Evolutionary conservation across 2,888 invertebrate genomes (phyloP).

Genomic region (Machimus atricapillus): DNA sequence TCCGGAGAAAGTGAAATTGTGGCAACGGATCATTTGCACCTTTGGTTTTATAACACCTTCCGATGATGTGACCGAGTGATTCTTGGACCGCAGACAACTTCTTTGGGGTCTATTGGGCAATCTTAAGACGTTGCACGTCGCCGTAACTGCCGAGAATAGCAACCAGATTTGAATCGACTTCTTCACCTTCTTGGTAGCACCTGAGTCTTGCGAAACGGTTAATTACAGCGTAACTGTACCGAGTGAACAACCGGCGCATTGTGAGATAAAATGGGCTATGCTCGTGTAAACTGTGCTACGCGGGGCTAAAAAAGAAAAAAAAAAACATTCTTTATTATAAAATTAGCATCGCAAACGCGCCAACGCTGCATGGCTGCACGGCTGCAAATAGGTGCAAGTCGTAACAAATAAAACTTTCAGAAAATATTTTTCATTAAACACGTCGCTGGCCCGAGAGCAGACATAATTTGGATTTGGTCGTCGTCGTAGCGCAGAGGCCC

Average conservation of each 20-base stretch:
- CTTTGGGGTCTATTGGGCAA: not conserved
- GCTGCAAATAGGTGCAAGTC: not conserved
- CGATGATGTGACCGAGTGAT: not conserved
- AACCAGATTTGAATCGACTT: not conserved
- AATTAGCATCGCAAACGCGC: not conserved
- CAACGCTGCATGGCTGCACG: not conserved
- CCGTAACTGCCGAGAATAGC: not conserved
- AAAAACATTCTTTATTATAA: not conserved
- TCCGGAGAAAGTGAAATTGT: not conserved
- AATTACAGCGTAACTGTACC: constrained; percentile 11
- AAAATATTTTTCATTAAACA: not conserved
- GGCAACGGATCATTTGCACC: not conserved
- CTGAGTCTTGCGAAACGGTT: constrained; percentile 1
- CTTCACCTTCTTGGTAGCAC: not conserved
- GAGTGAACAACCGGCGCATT: not conserved
- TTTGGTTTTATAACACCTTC: not conserved
- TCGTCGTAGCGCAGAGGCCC: not conserved
- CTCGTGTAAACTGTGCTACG: constrained; percentile 12
- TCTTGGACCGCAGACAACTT: not conserved
- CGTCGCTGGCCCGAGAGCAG: not conserved
- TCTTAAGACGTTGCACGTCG: not conserved
- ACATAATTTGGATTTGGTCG: not conserved
- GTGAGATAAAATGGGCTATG: not conserved
- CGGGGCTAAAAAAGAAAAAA: not conserved
- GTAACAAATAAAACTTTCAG: not conserved